A percentile compares a stretch with the other conserved stretches of the same genome.
These are phyloP conservation scores for Jordanella pulchra DNA, from an alignment of 2,797 vertebrate species.

Conservation along the genomic window DNA sequence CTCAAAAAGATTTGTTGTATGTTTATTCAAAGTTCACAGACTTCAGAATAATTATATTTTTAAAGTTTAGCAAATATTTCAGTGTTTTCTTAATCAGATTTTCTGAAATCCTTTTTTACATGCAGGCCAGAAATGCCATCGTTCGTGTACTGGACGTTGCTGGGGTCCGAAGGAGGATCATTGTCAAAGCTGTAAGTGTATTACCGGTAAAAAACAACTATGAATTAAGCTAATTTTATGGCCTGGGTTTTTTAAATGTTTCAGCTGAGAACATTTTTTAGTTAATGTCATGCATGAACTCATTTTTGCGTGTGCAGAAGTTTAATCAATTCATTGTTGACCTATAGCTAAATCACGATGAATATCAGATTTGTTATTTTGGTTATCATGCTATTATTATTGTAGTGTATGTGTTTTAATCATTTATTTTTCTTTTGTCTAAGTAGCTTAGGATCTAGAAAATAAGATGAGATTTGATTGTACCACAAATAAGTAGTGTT, in stretches of 20 bases:
- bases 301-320: no score
- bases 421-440: no score
- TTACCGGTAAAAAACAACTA: not conserved
- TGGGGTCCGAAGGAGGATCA: slow-evolving; percentile 93
- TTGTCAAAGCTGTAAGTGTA: slow-evolving; percentile 94
- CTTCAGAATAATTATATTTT: not conserved
- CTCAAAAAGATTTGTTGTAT: slow-evolving; percentile 7
- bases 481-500: not conserved
- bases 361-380: no score
- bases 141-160: slow-evolving; percentile 92
- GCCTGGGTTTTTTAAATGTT: not conserved
- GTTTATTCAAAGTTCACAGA: not conserved
- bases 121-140: slow-evolving; percentile 92
- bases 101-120: slow-evolving; percentile 23
- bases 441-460: not conserved
- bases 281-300: not conserved
- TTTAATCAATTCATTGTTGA: slow-evolving; percentile 8
- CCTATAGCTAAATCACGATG: no score
- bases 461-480: not conserved
- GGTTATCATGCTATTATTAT: no score
- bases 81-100: slow-evolving; percentile 3
- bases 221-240: not conserved
- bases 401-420: no score
- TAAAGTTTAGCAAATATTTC: not conserved
- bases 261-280: not conserved